Percentiles rank a stretch among this genome's conserved stretches.
phyloP scores from a whole-genome alignment of 2,888 invertebrate genomes.

The Megalurothrips usitatus region DNA sequence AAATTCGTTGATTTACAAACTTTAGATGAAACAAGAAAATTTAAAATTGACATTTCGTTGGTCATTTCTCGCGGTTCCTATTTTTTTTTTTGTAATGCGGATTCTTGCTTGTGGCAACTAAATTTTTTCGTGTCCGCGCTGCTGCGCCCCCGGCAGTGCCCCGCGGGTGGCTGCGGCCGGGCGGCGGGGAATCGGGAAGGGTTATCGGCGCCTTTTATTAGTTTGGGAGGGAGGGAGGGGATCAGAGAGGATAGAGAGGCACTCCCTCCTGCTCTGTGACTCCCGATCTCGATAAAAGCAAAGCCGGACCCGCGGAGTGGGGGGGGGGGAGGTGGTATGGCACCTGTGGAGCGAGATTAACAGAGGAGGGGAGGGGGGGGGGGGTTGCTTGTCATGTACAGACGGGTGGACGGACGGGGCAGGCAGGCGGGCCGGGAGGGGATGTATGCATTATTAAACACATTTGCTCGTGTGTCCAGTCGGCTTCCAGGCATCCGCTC shows the following conservation, averaged over 20 bases:
- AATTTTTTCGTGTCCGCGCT: neutral
- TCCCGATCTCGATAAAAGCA: neutral
- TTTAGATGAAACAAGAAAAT: too few species aligned
- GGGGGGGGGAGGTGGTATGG: neutral
- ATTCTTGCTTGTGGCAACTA: too few species aligned
- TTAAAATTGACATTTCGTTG: too few species aligned
- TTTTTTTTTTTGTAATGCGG: too few species aligned
- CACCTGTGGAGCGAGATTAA: too few species aligned
- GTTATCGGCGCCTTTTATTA: neutral
- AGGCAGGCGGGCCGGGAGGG: neutral
- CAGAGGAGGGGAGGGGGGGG: neutral
- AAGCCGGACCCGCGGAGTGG: neutral
- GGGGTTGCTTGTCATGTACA: neutral
- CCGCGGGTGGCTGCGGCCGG: neutral
- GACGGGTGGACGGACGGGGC: neutral
- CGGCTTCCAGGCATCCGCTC: neutral
- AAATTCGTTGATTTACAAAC: too few species aligned
- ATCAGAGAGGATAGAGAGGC: too few species aligned
- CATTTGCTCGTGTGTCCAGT: neutral
- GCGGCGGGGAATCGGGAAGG: neutral
- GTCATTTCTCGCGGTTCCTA: too few species aligned
- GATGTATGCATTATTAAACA: neutral
- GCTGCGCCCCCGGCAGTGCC: neutral
- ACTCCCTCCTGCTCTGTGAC: too few species aligned
- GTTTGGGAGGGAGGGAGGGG: neutral